Percentiles rank a stretch among this genome's conserved stretches.
Evolutionary conservation across 2,888 invertebrate species (phyloP).

Genomic region (Torymus auratus): DNA sequence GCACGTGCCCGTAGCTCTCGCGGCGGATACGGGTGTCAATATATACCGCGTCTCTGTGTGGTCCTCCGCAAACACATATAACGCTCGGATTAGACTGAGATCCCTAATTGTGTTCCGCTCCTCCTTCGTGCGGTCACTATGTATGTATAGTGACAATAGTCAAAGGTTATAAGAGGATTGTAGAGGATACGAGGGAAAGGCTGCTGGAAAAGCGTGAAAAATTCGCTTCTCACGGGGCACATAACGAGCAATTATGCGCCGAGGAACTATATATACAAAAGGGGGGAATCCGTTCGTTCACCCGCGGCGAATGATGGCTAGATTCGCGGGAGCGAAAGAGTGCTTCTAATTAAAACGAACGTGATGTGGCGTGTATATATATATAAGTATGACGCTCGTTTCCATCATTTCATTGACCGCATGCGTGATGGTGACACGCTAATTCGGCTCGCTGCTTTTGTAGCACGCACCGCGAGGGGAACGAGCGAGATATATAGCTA

Average conservation of each 20-base stretch:
- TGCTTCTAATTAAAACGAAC: conserved; percentile 27
- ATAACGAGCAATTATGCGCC: not conserved
- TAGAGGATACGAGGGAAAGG: not conserved
- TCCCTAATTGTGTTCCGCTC: too few species aligned
- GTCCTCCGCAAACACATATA: not conserved
- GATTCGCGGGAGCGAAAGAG: conserved; percentile 6
- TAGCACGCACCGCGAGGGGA: not conserved
- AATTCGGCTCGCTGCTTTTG: not conserved
- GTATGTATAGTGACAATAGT: too few species aligned
- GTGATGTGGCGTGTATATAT: not conserved
- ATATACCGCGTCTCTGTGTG: not conserved
- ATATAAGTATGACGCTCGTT: not conserved
- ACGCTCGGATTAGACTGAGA: too few species aligned
- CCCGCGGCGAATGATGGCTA: not conserved
- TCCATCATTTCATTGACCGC: too few species aligned
- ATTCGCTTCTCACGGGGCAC: conserved; percentile 11
- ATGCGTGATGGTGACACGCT: not conserved
- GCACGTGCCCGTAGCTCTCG: conserved; percentile 43
- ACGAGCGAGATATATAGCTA: not conserved
- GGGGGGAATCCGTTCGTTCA: conserved; percentile 23
- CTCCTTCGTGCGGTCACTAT: too few species aligned
- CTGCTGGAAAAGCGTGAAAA: conserved; percentile 16
- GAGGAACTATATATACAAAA: too few species aligned
- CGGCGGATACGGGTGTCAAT: conserved; percentile 31
- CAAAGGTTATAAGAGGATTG: too few species aligned